A percentile compares a stretch with the other conserved stretches of the same genome.
phyloP scores from a whole-genome alignment of 1,140 invertebrate genomes.

The Mycetomoellerius zeteki region DNA sequence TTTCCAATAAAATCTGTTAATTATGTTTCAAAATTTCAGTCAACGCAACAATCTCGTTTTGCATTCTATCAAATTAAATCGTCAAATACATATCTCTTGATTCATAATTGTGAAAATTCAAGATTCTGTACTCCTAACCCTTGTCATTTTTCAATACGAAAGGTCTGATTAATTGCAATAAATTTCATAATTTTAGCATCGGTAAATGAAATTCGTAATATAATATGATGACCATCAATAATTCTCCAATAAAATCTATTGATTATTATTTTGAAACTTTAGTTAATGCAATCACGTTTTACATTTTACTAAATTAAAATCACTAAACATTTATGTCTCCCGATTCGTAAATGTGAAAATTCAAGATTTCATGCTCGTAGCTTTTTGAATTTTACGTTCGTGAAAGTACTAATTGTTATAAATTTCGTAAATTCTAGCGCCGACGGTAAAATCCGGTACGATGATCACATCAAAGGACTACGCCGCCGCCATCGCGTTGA shows the following conservation, averaged over 20 bases:
- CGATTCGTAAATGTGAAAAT: not conserved
- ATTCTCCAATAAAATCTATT: not conserved
- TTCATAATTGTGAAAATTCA: not conserved
- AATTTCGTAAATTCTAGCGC: not conserved
- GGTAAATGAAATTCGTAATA: not conserved
- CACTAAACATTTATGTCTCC: not conserved
- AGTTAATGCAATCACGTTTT: not conserved
- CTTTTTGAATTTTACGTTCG: not conserved
- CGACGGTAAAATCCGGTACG: constrained; percentile 18
- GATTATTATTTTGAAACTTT: not conserved
- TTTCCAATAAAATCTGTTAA: constrained; percentile 11
- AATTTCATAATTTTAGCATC: not conserved
- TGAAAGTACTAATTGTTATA: not conserved
- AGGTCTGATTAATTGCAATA: not conserved
- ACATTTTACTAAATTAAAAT: not conserved
- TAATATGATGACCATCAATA: not conserved
- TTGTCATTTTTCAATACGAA: not conserved
- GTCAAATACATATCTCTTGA: not conserved
- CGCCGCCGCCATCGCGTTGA: not conserved
- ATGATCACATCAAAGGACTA: constrained; percentile 25
- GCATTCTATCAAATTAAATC: not conserved
- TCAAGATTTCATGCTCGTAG: not conserved
- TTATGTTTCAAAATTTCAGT: constrained; percentile 9
- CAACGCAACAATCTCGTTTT: not conserved
- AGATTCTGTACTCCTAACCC: not conserved